phyloP scores from a whole-genome alignment of 2,888 invertebrate genomes.

The Heliconius sara region DNA sequence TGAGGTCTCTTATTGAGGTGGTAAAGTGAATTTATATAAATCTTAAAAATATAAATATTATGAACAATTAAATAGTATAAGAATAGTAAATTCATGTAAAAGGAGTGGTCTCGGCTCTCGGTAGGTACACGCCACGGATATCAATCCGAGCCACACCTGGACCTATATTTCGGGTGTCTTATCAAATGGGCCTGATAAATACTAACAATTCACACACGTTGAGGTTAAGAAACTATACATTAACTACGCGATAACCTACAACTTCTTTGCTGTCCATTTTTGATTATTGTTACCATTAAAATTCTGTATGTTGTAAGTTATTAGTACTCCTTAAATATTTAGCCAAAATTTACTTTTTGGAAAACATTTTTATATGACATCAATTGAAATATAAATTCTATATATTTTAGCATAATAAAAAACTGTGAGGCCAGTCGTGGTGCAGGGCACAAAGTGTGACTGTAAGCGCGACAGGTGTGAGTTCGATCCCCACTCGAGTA shows the following conservation, averaged over 20 bases:
- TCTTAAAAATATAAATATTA: too few species aligned
- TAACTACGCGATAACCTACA: not conserved
- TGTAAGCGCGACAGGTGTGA: too few species aligned
- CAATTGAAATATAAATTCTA: too few species aligned
- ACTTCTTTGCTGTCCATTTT: not conserved
- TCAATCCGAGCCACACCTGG: constrained; percentile 75
- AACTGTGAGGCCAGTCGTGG: too few species aligned
- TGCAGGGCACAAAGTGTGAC: too few species aligned
- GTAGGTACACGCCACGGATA: constrained; percentile 25
- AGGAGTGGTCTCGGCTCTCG: constrained; percentile 9
- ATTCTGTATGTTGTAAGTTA: not conserved
- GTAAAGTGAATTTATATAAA: too few species aligned
- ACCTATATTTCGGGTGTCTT: constrained; percentile 63
- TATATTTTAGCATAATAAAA: too few species aligned
- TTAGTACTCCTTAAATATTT: too few species aligned
- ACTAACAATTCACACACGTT: constrained; percentile 58
- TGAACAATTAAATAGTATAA: not conserved
- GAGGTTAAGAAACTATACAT: constrained; percentile 35
- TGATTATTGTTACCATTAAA: not conserved
- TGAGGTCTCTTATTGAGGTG: too few species aligned
- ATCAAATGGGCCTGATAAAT: constrained; percentile 62
- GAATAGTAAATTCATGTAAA: not conserved
- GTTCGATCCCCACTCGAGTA: too few species aligned
- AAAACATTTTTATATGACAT: too few species aligned
- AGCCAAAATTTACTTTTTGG: too few species aligned